These are phyloP conservation scores for Peromyscus maniculatus DNA, from an alignment of 2,113 vertebrate genomes.

Conservation along the genomic window DNA sequence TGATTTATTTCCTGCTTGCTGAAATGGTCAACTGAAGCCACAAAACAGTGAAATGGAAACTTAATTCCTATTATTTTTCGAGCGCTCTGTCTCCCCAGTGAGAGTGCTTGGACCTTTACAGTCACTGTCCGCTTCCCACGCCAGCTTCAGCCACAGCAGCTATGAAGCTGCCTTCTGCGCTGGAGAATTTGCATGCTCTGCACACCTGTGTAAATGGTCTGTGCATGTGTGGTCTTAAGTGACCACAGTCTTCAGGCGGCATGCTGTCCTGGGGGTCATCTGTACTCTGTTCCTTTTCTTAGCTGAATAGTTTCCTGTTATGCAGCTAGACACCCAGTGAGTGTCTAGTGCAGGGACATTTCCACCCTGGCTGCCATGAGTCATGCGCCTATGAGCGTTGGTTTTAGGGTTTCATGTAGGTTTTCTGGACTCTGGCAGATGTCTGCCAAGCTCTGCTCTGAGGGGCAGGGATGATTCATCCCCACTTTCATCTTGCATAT, in stretches of 20 bases:
- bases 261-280: no score
- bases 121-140: no score
- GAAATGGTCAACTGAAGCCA: not conserved
- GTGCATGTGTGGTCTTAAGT: not conserved
- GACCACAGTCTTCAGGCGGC: not conserved
- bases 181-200: not conserved
- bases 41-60: not conserved
- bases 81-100: not conserved
- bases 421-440: not conserved
- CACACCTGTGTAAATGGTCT: no score
- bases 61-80: not conserved
- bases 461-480: not conserved
- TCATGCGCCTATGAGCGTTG: rapidly evolving
- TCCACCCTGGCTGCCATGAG: rapidly evolving
- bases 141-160: rapidly evolving
- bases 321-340: not conserved
- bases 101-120: rapidly evolving
- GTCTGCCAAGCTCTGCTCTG: not conserved
- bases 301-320: no score
- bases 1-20: not conserved
- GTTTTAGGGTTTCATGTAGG: rapidly evolving
- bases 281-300: not conserved
- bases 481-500: not conserved
- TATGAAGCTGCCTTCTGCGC: rapidly evolving
- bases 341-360: rapidly evolving